Conservation (phyloP, 2,113 vertebrate species). For the Ptilonorhynchus violaceus region DNA sequence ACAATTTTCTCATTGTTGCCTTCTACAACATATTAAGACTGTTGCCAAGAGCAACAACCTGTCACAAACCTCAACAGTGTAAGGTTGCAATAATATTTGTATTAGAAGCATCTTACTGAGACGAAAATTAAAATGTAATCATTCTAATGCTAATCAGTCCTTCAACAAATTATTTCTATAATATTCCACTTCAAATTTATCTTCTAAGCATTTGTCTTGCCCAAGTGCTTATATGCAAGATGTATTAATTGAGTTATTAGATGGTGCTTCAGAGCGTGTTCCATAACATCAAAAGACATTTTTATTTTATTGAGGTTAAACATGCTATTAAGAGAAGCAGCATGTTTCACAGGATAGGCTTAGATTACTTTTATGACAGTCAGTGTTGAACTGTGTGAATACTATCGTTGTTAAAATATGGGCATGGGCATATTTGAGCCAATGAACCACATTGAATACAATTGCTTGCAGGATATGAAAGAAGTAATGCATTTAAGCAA, state of each 20-base stretch:
- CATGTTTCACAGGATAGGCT: not conserved
- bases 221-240: not conserved
- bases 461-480: not conserved
- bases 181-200: not conserved
- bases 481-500: not conserved
- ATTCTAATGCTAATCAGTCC: conserved; percentile 1
- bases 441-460: not conserved
- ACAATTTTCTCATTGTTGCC: conserved; percentile 35
- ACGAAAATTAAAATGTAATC: conserved; percentile 24
- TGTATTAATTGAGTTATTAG: not conserved
- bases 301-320: conserved; percentile 1
- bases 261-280: not conserved
- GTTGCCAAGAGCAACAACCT: conserved; percentile 72
- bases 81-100: conserved; percentile 41
- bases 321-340: not conserved
- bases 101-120: conserved; percentile 12
- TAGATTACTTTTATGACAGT: not conserved
- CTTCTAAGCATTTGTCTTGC: conserved; percentile 12
- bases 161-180: conserved; percentile 24
- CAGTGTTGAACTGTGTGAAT: not conserved
- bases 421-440: not conserved
- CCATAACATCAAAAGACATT: not conserved
- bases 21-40: not conserved
- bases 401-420: not conserved
- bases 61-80: conserved; percentile 16